A percentile compares a stretch with the other conserved stretches of the same genome.
Conservation (phyloP, 2,888 invertebrate species). For the Tenthredo distinguenda region DNA sequence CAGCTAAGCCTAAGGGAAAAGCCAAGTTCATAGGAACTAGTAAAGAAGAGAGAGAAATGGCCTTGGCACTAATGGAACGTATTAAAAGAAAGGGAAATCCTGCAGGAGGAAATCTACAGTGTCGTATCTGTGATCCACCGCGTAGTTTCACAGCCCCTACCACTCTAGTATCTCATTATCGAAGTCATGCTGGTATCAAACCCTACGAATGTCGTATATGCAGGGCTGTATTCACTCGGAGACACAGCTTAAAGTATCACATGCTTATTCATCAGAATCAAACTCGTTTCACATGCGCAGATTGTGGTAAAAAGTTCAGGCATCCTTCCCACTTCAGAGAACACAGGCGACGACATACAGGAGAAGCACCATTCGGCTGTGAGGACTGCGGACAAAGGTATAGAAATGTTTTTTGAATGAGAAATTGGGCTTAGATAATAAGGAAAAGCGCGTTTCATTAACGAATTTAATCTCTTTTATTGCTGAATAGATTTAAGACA, state of each 20-base stretch:
- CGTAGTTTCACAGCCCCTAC: slow-evolving; percentile 82
- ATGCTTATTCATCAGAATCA: slow-evolving; percentile 82
- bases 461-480: slow-evolving; percentile 41
- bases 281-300: slow-evolving; percentile 81
- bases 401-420: slow-evolving; percentile 10
- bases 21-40: slow-evolving; percentile 79
- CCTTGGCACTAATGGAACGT: slow-evolving; percentile 78
- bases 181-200: slow-evolving; percentile 83
- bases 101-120: slow-evolving; percentile 77
- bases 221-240: slow-evolving; percentile 81
- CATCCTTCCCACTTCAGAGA: slow-evolving; percentile 82
- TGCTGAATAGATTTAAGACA: slow-evolving; percentile 79
- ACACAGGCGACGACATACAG: slow-evolving; percentile 81
- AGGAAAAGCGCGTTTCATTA: neutral
- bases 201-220: slow-evolving; percentile 82
- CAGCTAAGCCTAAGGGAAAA: slow-evolving; percentile 77
- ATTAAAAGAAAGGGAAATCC: slow-evolving; percentile 76
- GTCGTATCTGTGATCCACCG: slow-evolving; percentile 80
- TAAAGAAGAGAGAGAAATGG: slow-evolving; percentile 79
- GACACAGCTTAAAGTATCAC: slow-evolving; percentile 83
- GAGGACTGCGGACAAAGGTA: slow-evolving; percentile 77
- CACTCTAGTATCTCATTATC: slow-evolving; percentile 81
- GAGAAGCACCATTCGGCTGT: slow-evolving; percentile 80
- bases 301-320: slow-evolving; percentile 81
- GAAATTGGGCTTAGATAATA: neutral